phyloP scores from a whole-genome alignment of 2,888 invertebrate species.

The Lepidocyrtinus sp. region DNA sequence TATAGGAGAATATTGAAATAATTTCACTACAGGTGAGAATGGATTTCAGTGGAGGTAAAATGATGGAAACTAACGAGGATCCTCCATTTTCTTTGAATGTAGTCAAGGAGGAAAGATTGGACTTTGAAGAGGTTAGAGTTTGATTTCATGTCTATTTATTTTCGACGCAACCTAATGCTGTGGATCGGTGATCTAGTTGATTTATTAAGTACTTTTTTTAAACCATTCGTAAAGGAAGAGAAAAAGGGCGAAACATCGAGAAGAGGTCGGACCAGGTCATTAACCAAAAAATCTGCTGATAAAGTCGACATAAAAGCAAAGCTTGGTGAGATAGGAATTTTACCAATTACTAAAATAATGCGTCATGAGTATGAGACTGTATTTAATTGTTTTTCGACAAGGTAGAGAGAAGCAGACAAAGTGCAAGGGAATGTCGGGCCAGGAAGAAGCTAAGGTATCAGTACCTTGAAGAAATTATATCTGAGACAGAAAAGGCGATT shows the following conservation, averaged over 20 bases:
- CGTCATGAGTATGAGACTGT: background rate
- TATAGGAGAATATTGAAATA: too few species aligned
- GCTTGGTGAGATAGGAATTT: constrained; percentile 82
- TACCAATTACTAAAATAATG: constrained; percentile 1
- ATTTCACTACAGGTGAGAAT: too few species aligned
- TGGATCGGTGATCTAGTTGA: too few species aligned
- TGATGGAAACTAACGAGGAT: constrained; percentile 67
- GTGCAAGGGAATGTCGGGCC: constrained; percentile 96
- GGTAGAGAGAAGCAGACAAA: constrained; percentile 96
- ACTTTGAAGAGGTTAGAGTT: constrained; percentile 65
- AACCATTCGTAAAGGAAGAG: constrained; percentile 45
- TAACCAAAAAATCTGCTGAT: constrained; percentile 82
- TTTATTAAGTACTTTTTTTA: too few species aligned
- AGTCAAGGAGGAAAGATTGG: constrained; percentile 65
- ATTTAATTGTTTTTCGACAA: constrained; percentile 71
- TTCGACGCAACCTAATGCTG: too few species aligned
- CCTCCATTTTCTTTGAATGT: constrained; percentile 49
- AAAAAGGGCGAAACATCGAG: constrained; percentile 83
- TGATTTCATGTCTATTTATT: too few species aligned
- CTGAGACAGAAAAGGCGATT: constrained; percentile 94
- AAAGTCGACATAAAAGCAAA: constrained; percentile 96
- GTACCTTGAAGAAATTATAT: constrained; percentile 94
- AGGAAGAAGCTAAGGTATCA: constrained; percentile 97
- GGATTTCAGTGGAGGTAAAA: constrained; percentile 44
- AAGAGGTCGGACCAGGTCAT: constrained; percentile 86